phyloP scores from a whole-genome alignment of 1,140 invertebrate genomes.

The Tetragonula clypearis region DNA sequence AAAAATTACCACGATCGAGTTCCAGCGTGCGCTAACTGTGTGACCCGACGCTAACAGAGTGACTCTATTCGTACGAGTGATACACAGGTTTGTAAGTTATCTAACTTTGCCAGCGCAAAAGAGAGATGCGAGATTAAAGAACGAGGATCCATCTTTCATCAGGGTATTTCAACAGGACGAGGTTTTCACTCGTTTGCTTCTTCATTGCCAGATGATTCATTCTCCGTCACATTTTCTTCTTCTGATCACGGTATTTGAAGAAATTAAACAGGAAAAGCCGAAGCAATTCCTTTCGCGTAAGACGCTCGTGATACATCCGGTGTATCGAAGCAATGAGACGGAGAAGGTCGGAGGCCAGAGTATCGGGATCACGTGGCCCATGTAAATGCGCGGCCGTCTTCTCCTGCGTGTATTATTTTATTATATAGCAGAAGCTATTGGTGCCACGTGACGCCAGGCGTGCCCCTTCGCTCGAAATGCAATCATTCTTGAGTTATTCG shows the following conservation, averaged over 20 bases:
- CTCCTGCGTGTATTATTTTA: conserved; percentile 69
- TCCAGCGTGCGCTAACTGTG: background rate
- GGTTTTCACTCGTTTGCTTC: too few species aligned
- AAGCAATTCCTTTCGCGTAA: background rate
- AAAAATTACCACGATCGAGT: background rate
- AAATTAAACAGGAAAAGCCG: background rate
- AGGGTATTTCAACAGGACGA: background rate
- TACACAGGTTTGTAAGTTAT: too few species aligned
- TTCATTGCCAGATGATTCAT: too few species aligned
- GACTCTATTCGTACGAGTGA: background rate
- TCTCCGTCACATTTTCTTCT: too few species aligned
- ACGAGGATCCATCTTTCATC: background rate
- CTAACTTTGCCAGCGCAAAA: background rate
- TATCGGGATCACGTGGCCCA: conserved; percentile 43
- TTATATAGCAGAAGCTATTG: conserved; percentile 75
- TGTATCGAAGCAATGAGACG: background rate
- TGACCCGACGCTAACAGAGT: background rate
- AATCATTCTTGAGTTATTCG: conserved; percentile 80
- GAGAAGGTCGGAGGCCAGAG: background rate
- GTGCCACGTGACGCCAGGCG: conserved; percentile 74
- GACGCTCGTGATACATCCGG: background rate
- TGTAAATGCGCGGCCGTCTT: conserved; percentile 41
- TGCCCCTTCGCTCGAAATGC: conserved; percentile 65
- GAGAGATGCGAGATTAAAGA: background rate
- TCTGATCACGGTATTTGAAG: background rate